phyloP scores from a whole-genome alignment of 2,888 invertebrate species.

The Mycogona germanica region DNA sequence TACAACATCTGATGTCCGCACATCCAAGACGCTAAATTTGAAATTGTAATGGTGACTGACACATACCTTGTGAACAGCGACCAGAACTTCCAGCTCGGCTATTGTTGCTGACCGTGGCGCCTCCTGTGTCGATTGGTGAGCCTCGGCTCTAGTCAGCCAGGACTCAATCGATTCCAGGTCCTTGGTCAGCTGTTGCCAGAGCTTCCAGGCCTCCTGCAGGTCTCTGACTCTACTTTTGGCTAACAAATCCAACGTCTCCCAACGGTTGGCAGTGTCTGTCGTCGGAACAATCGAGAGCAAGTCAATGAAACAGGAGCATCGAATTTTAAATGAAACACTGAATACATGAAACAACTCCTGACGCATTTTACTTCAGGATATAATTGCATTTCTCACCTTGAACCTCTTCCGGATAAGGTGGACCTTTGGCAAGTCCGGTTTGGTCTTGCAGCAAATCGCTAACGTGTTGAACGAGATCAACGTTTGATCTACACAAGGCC shows the following conservation, averaged over 20 bases:
- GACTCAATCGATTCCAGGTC: slow-evolving; percentile 30
- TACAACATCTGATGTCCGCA: no score
- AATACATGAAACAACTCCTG: no score
- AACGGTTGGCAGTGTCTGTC: slow-evolving; percentile 47
- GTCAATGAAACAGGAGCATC: no score
- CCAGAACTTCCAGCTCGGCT: slow-evolving; percentile 37
- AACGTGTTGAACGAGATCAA: slow-evolving; percentile 69
- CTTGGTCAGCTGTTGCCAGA: slow-evolving; percentile 30
- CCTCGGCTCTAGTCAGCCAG: slow-evolving; percentile 33
- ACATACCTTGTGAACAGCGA: slow-evolving; percentile 53
- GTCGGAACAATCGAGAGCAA: slow-evolving; percentile 29
- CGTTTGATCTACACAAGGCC: slow-evolving; percentile 62
- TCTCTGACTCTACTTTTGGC: slow-evolving; percentile 46
- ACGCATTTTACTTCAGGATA: no score
- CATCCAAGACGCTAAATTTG: no score
- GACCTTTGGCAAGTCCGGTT: slow-evolving; percentile 36
- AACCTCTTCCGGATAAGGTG: slow-evolving; percentile 25
- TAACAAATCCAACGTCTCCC: slow-evolving; percentile 30
- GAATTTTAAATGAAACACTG: not conserved
- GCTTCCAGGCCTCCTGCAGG: slow-evolving; percentile 50
- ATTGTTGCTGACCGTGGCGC: slow-evolving; percentile 27
- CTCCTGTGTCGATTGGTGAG: slow-evolving; percentile 25
- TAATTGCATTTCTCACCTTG: no score
- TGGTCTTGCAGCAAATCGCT: slow-evolving; percentile 60
- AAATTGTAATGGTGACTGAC: no score